phyloP scores from a whole-genome alignment of 1,140 invertebrate species.

The Drosophila grimshawi region DNA sequence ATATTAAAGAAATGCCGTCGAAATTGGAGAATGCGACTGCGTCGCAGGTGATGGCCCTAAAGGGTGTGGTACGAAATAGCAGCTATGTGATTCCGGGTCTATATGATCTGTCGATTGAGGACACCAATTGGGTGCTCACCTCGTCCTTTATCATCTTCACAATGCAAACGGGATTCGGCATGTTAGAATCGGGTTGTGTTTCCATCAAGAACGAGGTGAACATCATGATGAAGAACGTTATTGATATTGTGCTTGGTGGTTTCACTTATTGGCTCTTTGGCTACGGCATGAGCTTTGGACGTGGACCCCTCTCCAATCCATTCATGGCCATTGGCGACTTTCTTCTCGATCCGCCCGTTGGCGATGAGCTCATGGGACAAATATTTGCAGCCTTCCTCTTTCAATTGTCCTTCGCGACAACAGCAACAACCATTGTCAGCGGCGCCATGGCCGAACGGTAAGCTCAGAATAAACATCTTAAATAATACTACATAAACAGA shows the following conservation, averaged over 20 bases:
- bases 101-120: conserved; percentile 89
- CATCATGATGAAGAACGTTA: conserved; percentile 99
- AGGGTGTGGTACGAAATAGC: conserved; percentile 66
- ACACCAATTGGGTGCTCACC: conserved; percentile 96
- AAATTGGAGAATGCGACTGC: conserved; percentile 64
- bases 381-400: conserved; percentile 93
- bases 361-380: conserved; percentile 90
- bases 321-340: conserved; percentile 91
- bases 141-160: conserved; percentile 98
- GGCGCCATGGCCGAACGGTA: conserved; percentile 96
- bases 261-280: conserved; percentile 97
- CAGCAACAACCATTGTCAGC: conserved; percentile 95
- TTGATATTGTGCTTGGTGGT: conserved; percentile 95
- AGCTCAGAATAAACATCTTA: conserved; percentile 5
- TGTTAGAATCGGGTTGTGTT: conserved; percentile 96
- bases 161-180: conserved; percentile 98
- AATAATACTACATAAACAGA: background rate
- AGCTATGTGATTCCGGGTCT: conserved; percentile 85
- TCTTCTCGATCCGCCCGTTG: conserved; percentile 88
- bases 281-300: conserved; percentile 95
- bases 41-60: conserved; percentile 55
- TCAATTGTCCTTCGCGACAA: conserved; percentile 95
- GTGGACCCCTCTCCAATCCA: conserved; percentile 88
- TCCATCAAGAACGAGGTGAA: conserved; percentile 97
- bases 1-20: conserved; percentile 42